Evolutionary conservation across 2,888 invertebrate species (phyloP).

Genomic region (Phymatocera aterrima): DNA sequence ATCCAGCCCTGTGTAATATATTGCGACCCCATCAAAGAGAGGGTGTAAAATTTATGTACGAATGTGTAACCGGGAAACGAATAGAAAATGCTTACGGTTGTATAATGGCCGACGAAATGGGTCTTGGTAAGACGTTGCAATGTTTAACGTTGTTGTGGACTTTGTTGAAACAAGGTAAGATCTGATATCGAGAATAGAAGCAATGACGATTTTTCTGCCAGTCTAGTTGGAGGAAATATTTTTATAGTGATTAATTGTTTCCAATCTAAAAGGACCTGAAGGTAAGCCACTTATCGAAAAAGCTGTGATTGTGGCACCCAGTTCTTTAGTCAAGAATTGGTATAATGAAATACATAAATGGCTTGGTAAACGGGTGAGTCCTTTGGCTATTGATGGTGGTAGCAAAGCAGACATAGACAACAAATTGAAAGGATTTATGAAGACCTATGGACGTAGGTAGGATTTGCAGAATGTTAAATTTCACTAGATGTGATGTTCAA

Average conservation of each 20-base stretch:
- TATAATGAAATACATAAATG: conserved; percentile 98
- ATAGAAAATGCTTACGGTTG: conserved; percentile 94
- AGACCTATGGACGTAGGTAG: conserved; percentile 80
- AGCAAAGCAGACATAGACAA: conserved; percentile 91
- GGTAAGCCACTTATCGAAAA: conserved; percentile 93
- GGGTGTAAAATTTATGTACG: conserved; percentile 99
- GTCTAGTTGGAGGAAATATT: background rate
- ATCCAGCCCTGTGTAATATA: conserved; percentile 92
- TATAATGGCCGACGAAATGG: conserved; percentile 99
- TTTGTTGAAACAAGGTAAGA: conserved; percentile 84
- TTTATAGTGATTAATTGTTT: background rate
- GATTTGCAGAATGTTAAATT: conserved; percentile 60
- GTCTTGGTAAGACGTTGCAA: conserved; percentile 97
- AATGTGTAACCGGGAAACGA: conserved; percentile 95
- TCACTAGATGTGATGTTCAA: background rate
- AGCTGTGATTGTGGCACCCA: conserved; percentile 96
- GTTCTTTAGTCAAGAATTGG: conserved; percentile 99
- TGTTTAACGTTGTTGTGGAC: conserved; percentile 98
- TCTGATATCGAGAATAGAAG: background rate
- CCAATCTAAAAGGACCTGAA: conserved; percentile 82
- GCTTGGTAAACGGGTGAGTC: conserved; percentile 89
- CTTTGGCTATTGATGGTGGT: conserved; percentile 91
- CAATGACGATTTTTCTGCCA: background rate
- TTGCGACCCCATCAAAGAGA: conserved; percentile 98
- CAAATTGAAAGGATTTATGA: conserved; percentile 89